A percentile compares a stretch with the other conserved stretches of the same genome.
Evolutionary conservation across 2,888 invertebrate genomes (phyloP).

Genomic region (Opisthograptis luteolata): DNA sequence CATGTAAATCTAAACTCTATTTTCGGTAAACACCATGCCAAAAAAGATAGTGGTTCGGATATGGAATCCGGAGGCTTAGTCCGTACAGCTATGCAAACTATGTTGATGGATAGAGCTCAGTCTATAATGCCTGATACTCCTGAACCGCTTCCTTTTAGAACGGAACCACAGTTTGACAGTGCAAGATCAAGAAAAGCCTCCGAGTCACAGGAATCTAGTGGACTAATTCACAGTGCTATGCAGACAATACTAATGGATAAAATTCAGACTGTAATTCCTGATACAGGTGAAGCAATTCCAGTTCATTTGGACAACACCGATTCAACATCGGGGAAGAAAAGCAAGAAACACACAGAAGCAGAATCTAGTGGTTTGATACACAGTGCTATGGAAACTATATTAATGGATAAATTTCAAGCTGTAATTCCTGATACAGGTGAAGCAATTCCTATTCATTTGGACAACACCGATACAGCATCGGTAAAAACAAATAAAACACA

Average conservation of each 20-base stretch:
- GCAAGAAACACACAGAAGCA: no score
- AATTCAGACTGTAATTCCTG: slow-evolving; percentile 37
- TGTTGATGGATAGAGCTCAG: slow-evolving; percentile 79
- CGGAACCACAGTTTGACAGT: slow-evolving; percentile 25
- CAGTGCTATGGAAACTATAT: slow-evolving; percentile 78
- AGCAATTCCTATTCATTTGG: no score
- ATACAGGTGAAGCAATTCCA: no score
- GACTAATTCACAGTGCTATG: slow-evolving; percentile 72
- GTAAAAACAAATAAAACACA: no score
- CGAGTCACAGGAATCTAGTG: slow-evolving; percentile 38
- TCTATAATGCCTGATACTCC: slow-evolving; percentile 61
- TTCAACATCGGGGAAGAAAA: no score
- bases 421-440: no score
- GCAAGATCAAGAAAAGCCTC: slow-evolving; percentile 20
- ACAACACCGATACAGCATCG: no score
- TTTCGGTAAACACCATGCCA: slow-evolving; percentile 21
- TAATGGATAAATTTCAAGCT: slow-evolving; percentile 66
- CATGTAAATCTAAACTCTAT: slow-evolving; percentile 19
- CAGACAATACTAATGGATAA: slow-evolving; percentile 80
- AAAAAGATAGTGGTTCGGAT: slow-evolving; percentile 28
- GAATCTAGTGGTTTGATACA: slow-evolving; percentile 56
- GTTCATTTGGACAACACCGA: no score
- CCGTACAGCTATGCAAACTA: slow-evolving; percentile 80
- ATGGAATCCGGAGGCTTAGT: slow-evolving; percentile 63
- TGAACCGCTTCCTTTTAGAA: slow-evolving; percentile 37